A percentile compares a stretch with the other conserved stretches of the same genome.
Evolutionary conservation across 2,797 vertebrate genomes (phyloP).

Genomic region (Sebastes cheni): DNA sequence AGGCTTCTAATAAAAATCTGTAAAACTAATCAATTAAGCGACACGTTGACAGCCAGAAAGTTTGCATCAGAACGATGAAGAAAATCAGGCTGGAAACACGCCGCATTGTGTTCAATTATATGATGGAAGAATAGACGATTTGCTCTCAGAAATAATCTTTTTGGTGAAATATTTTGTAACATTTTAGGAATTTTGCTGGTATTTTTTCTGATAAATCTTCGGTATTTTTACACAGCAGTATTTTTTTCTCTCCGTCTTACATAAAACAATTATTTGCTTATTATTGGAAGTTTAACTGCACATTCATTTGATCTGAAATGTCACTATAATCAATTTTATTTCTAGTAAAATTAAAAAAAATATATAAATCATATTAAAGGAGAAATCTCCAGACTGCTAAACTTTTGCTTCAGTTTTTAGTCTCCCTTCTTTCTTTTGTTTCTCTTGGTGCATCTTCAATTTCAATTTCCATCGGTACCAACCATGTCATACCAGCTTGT

Average conservation of each 20-base stretch:
- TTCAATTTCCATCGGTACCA: not conserved
- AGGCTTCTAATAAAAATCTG: not conserved
- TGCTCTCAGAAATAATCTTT: not conserved
- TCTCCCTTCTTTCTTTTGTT: not conserved
- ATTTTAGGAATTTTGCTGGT: not conserved
- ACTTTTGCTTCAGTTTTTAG: not conserved
- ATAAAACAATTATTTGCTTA: not conserved
- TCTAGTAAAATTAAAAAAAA: too few species aligned
- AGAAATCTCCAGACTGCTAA: not conserved
- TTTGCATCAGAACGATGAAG: not conserved
- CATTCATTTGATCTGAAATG: too few species aligned
- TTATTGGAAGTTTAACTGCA: not conserved
- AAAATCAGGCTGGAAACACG: not conserved
- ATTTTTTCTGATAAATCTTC: not conserved
- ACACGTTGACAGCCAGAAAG: not conserved
- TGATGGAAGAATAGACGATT: not conserved
- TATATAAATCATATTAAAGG: too few species aligned
- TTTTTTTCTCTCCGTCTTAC: too few species aligned
- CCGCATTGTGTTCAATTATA: not conserved
- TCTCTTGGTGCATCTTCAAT: not conserved
- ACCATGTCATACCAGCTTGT: too few species aligned
- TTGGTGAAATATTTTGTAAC: not conserved
- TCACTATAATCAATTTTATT: too few species aligned
- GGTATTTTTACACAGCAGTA: not conserved
- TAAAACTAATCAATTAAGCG: not conserved